phyloP scores from a whole-genome alignment of 1,140 invertebrate genomes.

The Trichogramma pretiosum region DNA sequence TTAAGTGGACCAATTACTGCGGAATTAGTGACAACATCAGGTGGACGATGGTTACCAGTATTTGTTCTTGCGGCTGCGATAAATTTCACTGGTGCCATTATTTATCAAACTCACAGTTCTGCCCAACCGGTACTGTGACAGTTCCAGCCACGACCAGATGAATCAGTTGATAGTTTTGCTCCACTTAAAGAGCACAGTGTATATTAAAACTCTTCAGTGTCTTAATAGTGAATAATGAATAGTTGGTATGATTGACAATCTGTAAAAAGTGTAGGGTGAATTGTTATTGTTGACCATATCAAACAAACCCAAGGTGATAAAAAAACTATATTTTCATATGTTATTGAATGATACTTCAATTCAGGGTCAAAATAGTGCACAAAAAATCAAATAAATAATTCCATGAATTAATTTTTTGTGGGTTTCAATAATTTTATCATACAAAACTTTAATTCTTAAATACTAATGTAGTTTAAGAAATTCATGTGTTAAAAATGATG shows the following conservation, averaged over 20 bases:
- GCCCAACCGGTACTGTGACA: slow-evolving; percentile 57
- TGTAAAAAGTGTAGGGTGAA: too few species aligned
- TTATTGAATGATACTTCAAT: too few species aligned
- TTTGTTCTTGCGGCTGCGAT: slow-evolving; percentile 65
- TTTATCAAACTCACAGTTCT: slow-evolving; percentile 68
- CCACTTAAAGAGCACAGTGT: slow-evolving; percentile 1
- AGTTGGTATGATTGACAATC: too few species aligned
- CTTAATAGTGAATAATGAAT: too few species aligned
- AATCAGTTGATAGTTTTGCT: slow-evolving; percentile 1
- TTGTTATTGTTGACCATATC: slow-evolving; percentile 15
- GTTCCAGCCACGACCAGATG: slow-evolving; percentile 2
- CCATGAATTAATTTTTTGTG: too few species aligned
- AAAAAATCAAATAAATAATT: too few species aligned
- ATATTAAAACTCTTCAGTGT: slow-evolving; percentile 12
- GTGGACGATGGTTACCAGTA: slow-evolving; percentile 69
- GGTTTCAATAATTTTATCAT: too few species aligned
- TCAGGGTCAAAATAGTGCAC: too few species aligned
- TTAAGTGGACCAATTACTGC: slow-evolving; percentile 71
- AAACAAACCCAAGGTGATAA: too few species aligned
- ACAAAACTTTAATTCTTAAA: too few species aligned
- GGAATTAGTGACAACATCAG: slow-evolving; percentile 62
- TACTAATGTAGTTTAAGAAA: too few species aligned
- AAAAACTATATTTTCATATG: too few species aligned
- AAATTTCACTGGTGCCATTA: slow-evolving; percentile 68
- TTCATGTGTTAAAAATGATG: slow-evolving; percentile 8